Evolutionary conservation across 2,797 vertebrate species (phyloP).

Genomic region (Leucoraja ocellata): DNA sequence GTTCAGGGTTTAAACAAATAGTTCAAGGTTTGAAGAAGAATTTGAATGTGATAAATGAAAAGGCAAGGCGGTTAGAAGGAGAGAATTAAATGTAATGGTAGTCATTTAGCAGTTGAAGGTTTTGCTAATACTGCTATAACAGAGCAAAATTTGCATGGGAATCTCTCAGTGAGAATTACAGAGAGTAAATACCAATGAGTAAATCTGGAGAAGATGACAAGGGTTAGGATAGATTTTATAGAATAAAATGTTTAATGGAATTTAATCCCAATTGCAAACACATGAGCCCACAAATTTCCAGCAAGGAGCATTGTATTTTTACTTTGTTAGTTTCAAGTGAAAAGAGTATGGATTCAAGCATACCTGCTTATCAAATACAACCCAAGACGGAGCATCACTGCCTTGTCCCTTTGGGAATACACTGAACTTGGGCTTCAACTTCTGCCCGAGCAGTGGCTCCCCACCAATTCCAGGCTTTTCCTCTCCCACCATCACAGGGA

Average conservation of each 20-base stretch:
- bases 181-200: neutral
- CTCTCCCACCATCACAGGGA: conserved; percentile 61
- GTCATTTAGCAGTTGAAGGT: too few relatives aligned
- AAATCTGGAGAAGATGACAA: neutral
- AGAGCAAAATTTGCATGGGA: neutral
- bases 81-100: neutral
- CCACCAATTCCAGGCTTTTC: conserved; percentile 76
- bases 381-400: conserved; percentile 64
- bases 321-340: neutral
- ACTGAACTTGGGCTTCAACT: conserved; percentile 55
- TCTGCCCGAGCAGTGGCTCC: conserved; percentile 61
- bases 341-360: conserved; percentile 36
- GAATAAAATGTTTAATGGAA: conserved; percentile 42
- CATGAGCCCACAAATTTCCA: conserved; percentile 1
- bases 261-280: conserved; percentile 47
- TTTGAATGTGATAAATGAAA: neutral
- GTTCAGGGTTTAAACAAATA: neutral
- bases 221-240: conserved; percentile 39
- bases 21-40: neutral
- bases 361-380: conserved; percentile 86
- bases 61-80: neutral
- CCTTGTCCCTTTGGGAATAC: conserved; percentile 58
- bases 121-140: neutral
- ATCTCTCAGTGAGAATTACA: neutral
- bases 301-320: neutral